Percentiles rank a stretch among this genome's conserved stretches.
These are phyloP conservation scores for Tringa solitaria DNA, from an alignment of 2,113 vertebrate genomes.

Conservation along the genomic window DNA sequence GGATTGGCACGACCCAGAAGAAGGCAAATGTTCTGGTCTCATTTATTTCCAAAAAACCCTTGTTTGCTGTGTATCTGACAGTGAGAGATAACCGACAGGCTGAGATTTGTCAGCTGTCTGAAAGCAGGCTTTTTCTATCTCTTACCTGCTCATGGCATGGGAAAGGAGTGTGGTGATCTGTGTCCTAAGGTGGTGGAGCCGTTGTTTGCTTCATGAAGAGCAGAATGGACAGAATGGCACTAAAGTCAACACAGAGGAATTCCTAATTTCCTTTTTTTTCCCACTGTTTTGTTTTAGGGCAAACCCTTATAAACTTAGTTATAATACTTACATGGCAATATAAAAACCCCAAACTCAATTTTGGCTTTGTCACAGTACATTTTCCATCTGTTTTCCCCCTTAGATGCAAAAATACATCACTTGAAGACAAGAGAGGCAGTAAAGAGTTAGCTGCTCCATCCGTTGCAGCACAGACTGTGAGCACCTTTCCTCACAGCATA, in stretches of 20 bases:
- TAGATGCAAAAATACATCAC: background rate
- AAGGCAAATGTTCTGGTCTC: background rate
- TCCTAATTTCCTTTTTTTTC: background rate
- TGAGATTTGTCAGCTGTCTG: background rate
- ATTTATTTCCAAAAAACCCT: background rate
- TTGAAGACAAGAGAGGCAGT: background rate
- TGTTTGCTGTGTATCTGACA: background rate
- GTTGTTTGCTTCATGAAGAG: background rate
- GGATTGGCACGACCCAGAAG: background rate
- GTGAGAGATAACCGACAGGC: background rate
- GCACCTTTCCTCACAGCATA: background rate
- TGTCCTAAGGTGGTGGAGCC: background rate
- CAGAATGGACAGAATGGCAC: background rate
- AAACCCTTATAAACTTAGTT: background rate
- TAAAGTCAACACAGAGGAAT: background rate
- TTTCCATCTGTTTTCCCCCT: background rate
- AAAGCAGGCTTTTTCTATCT: background rate
- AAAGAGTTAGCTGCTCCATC: background rate
- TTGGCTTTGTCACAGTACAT: background rate
- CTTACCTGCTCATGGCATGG: background rate
- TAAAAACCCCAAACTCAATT: background rate
- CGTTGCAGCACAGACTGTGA: background rate
- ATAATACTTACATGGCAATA: background rate
- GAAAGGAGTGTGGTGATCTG: background rate
- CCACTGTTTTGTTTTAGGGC: background rate